Evolutionary conservation across 2,113 vertebrate species (phyloP), one percentile per base, ranked within the genome.

Genomic region (Oreochromis aureus): DNA sequence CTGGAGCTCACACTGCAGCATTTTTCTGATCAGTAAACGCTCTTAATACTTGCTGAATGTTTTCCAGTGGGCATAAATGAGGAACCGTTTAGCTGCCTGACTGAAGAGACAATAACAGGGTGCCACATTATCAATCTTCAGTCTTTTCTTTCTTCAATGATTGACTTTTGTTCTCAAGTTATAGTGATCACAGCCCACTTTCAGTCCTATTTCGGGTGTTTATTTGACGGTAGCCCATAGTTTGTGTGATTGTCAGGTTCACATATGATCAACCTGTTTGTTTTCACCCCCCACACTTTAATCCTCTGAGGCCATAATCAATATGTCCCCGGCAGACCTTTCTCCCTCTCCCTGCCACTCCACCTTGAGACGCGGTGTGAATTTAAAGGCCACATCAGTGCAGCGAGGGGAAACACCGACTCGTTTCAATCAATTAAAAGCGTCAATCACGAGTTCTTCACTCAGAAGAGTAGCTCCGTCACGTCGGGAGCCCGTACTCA

Each of bases 291-390:
- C 87, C 44, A 48, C 69, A 76, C 69, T 87, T 87, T 92, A 93
- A 94, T 94, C 93, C 89, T 94, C 82, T 10, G 76, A 89, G 94
- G 88, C 91, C 86, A 93, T 93, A 90, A 94, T 96, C 95, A 19
- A 95, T 95, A 94, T 16, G 53, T 87, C 86, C 89, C 89, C 22
- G 84, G 86, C 84, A 84, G 92, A 94, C 79, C 91, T 87, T 87
- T 90, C 84, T 80, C 53, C 36, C 82, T 88, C 89, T 83, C 87
- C 58, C 80, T 87, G 90, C 87, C 93, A 82, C 87, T 94, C 94
- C 95, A 95, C 94, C 96, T 95, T 96, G 94, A 95, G 93, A 96
- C 85, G 80, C 89, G 11, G 81, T 56, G 87, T 89, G 93, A 95
- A 96, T 96, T 93, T 92, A 89, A 95, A 96, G 86, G 81, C 90